Percentiles rank a stretch among this genome's conserved stretches.
Evolutionary conservation across 2,888 invertebrate genomes (phyloP).

Genomic region (Lycocerus yunnanus): DNA sequence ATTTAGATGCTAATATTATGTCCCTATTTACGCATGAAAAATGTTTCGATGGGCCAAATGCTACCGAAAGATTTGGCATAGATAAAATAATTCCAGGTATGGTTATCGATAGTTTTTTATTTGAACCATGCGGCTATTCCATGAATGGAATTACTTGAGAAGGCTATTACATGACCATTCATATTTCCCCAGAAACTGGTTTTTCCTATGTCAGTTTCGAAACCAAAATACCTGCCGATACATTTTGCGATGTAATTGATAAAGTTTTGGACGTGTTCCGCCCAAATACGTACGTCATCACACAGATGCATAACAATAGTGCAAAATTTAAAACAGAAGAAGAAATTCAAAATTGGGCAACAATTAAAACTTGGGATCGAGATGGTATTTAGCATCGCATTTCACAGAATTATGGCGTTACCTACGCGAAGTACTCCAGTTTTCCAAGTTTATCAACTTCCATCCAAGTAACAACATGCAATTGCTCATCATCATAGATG

Average conservation of each 20-base stretch:
- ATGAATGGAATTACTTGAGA: constrained; percentile 97
- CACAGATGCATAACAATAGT: constrained; percentile 95
- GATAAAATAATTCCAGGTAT: constrained; percentile 91
- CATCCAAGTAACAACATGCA: no score
- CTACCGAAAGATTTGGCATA: constrained; percentile 92
- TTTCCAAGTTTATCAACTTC: no score
- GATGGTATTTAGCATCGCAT: no score
- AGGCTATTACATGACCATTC: constrained; percentile 99
- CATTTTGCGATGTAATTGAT: constrained; percentile 81
- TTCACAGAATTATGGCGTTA: no score
- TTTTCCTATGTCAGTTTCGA: constrained; percentile 94
- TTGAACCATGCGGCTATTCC: constrained; percentile 98
- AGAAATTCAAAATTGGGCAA: no score
- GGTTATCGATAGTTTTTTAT: constrained; percentile 94
- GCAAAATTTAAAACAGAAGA: no score
- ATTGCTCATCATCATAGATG: no score
- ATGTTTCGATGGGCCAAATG: constrained; percentile 78
- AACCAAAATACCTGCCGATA: constrained; percentile 77
- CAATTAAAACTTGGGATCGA: no score
- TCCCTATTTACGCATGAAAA: no score
- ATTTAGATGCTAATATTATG: no score
- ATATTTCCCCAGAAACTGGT: constrained; percentile 96
- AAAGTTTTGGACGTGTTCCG: constrained; percentile 86
- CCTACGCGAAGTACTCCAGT: no score
- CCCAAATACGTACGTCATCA: constrained; percentile 91